Conservation (phyloP, 2,797 vertebrate species). For the Pyrocephalus nanus region DNA sequence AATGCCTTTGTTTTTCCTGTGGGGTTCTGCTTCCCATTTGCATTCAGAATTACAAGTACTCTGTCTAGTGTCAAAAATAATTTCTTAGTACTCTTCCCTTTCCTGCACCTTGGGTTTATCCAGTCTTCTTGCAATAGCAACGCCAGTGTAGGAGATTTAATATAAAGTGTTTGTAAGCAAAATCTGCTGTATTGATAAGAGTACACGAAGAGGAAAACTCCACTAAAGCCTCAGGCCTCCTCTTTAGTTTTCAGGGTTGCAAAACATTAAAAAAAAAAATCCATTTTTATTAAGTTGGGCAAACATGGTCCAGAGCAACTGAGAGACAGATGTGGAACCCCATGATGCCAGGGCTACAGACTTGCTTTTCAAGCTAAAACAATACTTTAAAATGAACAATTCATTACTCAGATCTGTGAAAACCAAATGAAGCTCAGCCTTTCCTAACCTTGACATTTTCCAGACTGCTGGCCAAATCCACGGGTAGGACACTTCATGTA, state of each 20-base stretch:
- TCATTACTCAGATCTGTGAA: slow-evolving; percentile 37
- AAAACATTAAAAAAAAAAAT: not conserved
- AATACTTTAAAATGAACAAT: slow-evolving; percentile 65
- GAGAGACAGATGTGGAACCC: slow-evolving; percentile 51
- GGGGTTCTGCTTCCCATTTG: not conserved
- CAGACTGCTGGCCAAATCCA: slow-evolving; percentile 61
- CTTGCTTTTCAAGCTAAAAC: slow-evolving; percentile 28
- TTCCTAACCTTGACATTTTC: slow-evolving; percentile 68
- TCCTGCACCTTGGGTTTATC: not conserved
- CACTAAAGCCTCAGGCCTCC: not conserved
- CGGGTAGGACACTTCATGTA: not conserved
- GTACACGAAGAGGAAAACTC: not conserved
- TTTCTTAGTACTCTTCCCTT: not conserved
- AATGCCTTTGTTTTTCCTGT: slow-evolving; percentile 18
- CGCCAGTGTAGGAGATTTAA: fast-evolving
- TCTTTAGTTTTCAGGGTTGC: not conserved
- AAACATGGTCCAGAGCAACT: not conserved
- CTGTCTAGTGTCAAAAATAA: not conserved
- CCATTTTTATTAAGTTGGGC: not conserved
- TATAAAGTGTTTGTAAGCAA: not conserved
- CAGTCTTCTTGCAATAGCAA: not conserved
- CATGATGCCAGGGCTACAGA: slow-evolving; percentile 4
- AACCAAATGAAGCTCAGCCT: slow-evolving; percentile 62
- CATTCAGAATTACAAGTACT: not conserved
- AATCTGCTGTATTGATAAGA: not conserved